These are phyloP conservation scores for Notarius lentiginosus DNA, from an alignment of 2,113 vertebrate genomes.

Conservation along the genomic window DNA sequence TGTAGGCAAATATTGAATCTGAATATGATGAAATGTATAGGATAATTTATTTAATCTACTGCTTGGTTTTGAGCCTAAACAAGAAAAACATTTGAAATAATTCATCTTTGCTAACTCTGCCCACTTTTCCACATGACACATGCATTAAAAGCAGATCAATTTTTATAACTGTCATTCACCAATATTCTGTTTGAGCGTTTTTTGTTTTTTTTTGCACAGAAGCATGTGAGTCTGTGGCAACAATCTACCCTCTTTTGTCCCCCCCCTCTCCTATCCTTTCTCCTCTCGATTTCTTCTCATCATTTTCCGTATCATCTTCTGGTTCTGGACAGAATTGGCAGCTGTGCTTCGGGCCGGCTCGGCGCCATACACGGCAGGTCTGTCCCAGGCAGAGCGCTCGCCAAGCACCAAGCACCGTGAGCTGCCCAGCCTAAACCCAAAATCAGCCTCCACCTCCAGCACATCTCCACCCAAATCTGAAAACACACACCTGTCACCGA, in stretches of 20 bases:
- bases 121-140: neutral
- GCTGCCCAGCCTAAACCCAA: conserved; percentile 73
- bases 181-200: neutral
- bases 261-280: neutral
- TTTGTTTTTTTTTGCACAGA: neutral
- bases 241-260: neutral
- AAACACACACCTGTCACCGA: conserved; percentile 68
- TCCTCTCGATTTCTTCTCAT: neutral
- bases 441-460: conserved; percentile 71
- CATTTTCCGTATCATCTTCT: neutral
- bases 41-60: neutral
- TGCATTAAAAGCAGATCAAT: neutral
- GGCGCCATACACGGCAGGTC: conserved; percentile 65
- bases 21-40: neutral
- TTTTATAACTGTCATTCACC: neutral
- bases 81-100: neutral
- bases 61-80: neutral
- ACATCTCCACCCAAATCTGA: conserved; percentile 66
- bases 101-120: neutral
- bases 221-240: neutral
- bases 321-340: conserved; percentile 64
- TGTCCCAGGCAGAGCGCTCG: conserved; percentile 65
- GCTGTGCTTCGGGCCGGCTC: conserved; percentile 63
- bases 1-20: neutral
- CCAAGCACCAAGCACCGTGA: conserved; percentile 71